A percentile compares a stretch with the other conserved stretches of the same genome.
These are phyloP conservation scores for Blastobasis lacticolella DNA, from an alignment of 2,888 invertebrate species.

Conservation along the genomic window DNA sequence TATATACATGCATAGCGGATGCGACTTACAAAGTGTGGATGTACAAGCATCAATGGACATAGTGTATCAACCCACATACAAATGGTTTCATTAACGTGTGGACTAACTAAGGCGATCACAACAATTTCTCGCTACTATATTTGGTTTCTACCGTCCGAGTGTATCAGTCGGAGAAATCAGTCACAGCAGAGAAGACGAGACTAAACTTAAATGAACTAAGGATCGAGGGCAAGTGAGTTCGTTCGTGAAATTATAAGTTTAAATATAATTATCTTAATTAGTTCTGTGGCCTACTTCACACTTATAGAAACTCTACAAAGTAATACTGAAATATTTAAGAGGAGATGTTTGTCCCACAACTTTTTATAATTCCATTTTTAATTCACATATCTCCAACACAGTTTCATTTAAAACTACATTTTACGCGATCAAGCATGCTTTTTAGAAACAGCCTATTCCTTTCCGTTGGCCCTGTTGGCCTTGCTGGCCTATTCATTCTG, in stretches of 20 bases:
- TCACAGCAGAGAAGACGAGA: not conserved
- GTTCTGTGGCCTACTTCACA: not conserved
- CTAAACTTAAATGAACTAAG: not conserved
- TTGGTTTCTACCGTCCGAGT: constrained; percentile 19
- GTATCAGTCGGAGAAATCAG: constrained; percentile 22
- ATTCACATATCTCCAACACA: too few relatives aligned
- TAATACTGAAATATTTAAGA: not conserved
- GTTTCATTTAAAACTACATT: too few relatives aligned
- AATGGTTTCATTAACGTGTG: constrained; percentile 31
- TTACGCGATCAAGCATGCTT: too few relatives aligned
- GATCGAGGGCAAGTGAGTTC: not conserved
- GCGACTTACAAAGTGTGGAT: too few relatives aligned
- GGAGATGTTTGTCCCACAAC: too few relatives aligned
- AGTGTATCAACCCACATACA: constrained; percentile 21
- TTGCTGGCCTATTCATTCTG: too few relatives aligned
- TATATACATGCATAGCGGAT: not conserved
- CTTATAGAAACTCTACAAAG: not conserved
- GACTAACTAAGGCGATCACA: constrained; percentile 28
- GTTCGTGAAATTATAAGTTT: too few relatives aligned
- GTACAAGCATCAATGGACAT: too few relatives aligned
- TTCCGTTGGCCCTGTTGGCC: too few relatives aligned
- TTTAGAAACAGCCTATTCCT: too few relatives aligned
- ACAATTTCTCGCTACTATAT: constrained; percentile 22
- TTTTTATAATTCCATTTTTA: too few relatives aligned
- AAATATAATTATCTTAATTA: not conserved